A percentile compares a stretch with the other conserved stretches of the same genome.
phyloP scores from a whole-genome alignment of 2,113 vertebrate species.

The Campylomormyrus numenius region DNA sequence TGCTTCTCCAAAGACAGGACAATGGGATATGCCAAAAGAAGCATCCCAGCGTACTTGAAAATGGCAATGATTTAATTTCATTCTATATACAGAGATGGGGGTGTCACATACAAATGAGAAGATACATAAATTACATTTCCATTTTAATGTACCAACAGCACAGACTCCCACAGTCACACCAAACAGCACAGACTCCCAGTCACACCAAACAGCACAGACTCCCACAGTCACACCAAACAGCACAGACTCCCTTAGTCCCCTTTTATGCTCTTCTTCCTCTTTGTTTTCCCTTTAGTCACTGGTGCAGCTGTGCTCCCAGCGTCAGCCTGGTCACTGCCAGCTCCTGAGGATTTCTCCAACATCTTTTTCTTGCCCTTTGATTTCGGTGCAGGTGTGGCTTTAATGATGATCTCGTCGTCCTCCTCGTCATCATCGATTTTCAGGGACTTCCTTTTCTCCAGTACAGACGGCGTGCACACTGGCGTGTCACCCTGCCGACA shows the following conservation, averaged over 20 bases:
- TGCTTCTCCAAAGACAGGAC: no score
- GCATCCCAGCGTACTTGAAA: no score
- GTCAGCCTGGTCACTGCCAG: constrained; percentile 14
- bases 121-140: neutral
- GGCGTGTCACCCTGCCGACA: constrained; percentile 68
- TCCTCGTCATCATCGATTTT: constrained; percentile 33
- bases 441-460: constrained; percentile 71
- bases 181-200: neutral
- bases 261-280: constrained; percentile 22
- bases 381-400: constrained; percentile 40
- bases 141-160: neutral
- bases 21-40: no score
- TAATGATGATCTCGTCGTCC: constrained; percentile 69
- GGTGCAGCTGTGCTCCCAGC: neutral
- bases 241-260: neutral
- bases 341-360: constrained; percentile 20
- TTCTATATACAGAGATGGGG: no score
- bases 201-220: neutral
- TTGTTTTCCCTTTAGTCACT: constrained; percentile 2
- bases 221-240: neutral
- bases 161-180: neutral
- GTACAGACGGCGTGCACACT: constrained; percentile 75
- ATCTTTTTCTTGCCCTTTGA: constrained; percentile 33
- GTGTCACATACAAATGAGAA: neutral
- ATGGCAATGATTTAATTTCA: no score